Evolutionary conservation across 2,797 vertebrate species (phyloP), one percentile per base, ranked within the genome.

Genomic region (Acridotheres tristis): DNA sequence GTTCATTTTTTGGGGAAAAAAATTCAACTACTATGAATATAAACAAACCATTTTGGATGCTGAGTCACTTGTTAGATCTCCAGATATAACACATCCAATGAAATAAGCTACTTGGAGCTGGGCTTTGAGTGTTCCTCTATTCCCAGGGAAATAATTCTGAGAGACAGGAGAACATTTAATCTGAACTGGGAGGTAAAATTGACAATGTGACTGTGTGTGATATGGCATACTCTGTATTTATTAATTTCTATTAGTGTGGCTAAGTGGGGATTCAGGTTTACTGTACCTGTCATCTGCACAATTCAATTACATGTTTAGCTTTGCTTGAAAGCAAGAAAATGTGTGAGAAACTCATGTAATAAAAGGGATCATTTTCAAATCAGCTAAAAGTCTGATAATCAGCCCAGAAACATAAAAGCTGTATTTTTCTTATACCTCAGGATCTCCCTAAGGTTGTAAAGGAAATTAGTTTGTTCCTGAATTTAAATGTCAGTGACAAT

Each of bases 381-480:
- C 53, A 88, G 13, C 54, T 29, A 22, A 2, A 91, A 72, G 30
- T 40, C 72, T 90, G 58, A 62, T 55, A 47, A 53, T 63, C 45
- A 38, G 17, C 54, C 40, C n/a, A 79, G 47, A 81, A 90, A 63
- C 21, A 43, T 8, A 80, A 83, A 81, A 38, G 23, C 16, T 53
- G 38, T 51, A 0, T 82, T 91, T 47, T 92, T 47, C 42, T 66
- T 62, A 10, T 65, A 38, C 34, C 42, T 71, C 72, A 98, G 97
- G 94, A 98, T 83, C 96, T 97, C 38, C 77, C 93, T 26, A 96
- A 86, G 27, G 80, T 50, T 45, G 89, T 98, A 26, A 94, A 89
- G 84, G 61, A 96, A 71, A 96, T 98, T 3, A 55, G 79, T 32
- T 18, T 74, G 43, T 98, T 97, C 66, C 93, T 98, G 11, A 84